Conservation (phyloP, 2,113 vertebrate species). For the Thalassarche chlororhynchos region DNA sequence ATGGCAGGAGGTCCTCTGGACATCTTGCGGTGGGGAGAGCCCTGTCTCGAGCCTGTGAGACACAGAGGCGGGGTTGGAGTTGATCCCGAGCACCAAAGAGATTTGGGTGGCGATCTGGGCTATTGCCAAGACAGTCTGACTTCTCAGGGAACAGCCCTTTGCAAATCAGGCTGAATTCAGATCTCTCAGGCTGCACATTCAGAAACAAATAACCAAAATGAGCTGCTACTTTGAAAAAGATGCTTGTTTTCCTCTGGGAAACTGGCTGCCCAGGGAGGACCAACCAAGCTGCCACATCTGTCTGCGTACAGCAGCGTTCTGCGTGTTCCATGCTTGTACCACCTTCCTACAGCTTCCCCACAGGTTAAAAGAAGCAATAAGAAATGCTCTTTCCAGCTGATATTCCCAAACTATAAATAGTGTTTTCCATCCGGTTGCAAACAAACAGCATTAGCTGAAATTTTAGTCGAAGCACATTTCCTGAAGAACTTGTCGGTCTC, state of each 20-base stretch:
- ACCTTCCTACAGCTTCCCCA: neutral
- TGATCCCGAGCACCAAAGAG: neutral
- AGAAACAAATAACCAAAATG: neutral
- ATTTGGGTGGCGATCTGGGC: neutral
- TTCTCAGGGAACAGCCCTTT: neutral
- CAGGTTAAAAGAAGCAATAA: neutral
- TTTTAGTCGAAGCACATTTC: neutral
- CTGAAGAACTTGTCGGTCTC: neutral
- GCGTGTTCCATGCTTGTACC: neutral
- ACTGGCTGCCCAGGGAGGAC: neutral
- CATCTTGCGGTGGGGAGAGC: accelerated
- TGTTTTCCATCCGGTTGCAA: neutral
- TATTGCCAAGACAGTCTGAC: neutral
- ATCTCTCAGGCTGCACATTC: neutral
- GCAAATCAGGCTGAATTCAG: neutral
- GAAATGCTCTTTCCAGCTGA: neutral
- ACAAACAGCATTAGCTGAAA: neutral
- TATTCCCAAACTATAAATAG: neutral
- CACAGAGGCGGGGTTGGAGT: accelerated
- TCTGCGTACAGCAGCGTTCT: accelerated
- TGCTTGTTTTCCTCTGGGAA: neutral
- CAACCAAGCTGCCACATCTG: accelerated
- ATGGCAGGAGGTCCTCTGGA: neutral
- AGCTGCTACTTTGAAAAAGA: neutral
- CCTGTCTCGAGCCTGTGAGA: accelerated